phyloP scores from a whole-genome alignment of 2,797 vertebrate genomes.

The Tinamus major region DNA sequence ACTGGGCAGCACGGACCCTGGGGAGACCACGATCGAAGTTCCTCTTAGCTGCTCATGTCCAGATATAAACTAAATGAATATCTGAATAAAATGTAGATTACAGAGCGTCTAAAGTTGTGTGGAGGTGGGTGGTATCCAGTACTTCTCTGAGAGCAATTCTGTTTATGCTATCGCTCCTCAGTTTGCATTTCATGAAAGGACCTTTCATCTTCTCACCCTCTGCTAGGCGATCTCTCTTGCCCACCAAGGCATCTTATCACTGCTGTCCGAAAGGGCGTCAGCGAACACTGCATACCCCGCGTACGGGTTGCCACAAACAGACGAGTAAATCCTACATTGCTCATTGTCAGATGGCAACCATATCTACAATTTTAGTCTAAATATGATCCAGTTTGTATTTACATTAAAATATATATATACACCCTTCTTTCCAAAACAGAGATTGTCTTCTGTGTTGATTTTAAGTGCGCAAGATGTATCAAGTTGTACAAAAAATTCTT shows the following conservation, averaged over 20 bases:
- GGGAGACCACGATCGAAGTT: neutral
- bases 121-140: neutral
- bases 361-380: neutral
- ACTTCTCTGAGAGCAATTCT: conserved; percentile 30
- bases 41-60: neutral
- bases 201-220: conserved; percentile 39
- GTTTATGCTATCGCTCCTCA: conserved; percentile 48
- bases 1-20: neutral
- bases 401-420: neutral
- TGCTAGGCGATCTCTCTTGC: neutral
- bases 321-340: neutral
- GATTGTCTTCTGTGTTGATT: neutral
- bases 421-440: neutral
- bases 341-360: neutral
- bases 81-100: neutral
- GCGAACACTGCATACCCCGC: conserved; percentile 27
- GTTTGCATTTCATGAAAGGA: conserved; percentile 22
- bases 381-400: neutral
- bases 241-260: neutral
- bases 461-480: neutral
- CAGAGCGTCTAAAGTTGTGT: neutral
- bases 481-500: neutral
- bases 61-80: neutral
- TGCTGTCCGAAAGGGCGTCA: conserved; percentile 46
- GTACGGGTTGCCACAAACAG: neutral